Evolutionary conservation across 1,140 invertebrate genomes (phyloP), one percentile per base, ranked within the genome.

Genomic region (Pinna nobilis): DNA sequence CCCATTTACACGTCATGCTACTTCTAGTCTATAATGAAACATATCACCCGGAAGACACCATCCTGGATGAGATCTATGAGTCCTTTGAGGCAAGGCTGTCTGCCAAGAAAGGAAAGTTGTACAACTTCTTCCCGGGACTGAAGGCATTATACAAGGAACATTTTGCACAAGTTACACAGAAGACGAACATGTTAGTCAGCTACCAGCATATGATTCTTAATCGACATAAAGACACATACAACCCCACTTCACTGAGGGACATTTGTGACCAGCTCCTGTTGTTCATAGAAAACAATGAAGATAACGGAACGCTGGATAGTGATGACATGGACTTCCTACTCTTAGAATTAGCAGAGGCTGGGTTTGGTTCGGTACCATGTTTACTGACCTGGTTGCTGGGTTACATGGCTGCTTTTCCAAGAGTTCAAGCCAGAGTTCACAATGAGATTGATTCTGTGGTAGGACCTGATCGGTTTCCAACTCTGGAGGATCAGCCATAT

Each of bases 341-440:
- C 23, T 61, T 86, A 13, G 96, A 98, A 88, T 89, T 98, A 64
- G 95, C 95, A 81, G 95, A 96, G 0, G 95, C 95, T 33, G 95
- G 95, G 0, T 92, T 95, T 35, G 96, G 98, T 84, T 97, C 96
- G 0, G 94, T 95, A 0, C 89, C 96, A 30, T 93, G 94, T 0
- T 95, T 95, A 0, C 83, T 98, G 13, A 91, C 93, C 18, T 98
- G 97, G 97, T 94, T 96, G 77, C 87, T 97, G 15, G 89, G 98
- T 3, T 94, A 94, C 77, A 92, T 98, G 91, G 94, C 94, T 1
- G 86, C 91, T 15, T 88, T 95, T 89, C 93, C 92, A 15, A 89
- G 93, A 7, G 91, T 94, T 1, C 95, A 96, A 84, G 90, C 88
- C 23, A 69, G 80, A 49, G 82, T 87, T 49, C 84, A 85, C 30